A percentile compares a stretch with the other conserved stretches of the same genome.
Conservation (phyloP, 2,797 vertebrate species). For the Melanotaenia pygmaea region DNA sequence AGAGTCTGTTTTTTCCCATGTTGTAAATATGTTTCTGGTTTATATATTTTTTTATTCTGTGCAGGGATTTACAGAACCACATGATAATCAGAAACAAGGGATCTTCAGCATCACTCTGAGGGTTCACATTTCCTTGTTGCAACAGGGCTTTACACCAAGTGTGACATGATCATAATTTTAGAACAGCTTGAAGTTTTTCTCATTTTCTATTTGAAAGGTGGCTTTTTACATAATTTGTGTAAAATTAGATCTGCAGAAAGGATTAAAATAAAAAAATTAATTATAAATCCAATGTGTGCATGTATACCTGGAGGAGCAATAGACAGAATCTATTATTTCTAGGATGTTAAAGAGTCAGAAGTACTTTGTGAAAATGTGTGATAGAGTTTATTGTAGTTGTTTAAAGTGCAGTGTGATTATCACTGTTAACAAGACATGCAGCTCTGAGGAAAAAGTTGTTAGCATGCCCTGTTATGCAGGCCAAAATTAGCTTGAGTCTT, state of each 20-base stretch:
- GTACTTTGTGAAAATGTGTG: neutral
- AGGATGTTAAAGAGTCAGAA: neutral
- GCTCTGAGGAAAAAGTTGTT: slow-evolving; percentile 1
- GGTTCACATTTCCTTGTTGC: slow-evolving; percentile 28
- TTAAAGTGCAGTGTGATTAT: neutral
- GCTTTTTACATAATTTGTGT: neutral
- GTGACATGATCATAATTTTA: slow-evolving; percentile 1
- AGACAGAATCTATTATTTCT: neutral
- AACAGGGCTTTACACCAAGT: neutral
- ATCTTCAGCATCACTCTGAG: slow-evolving; percentile 56
- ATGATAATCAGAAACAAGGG: slow-evolving; percentile 44
- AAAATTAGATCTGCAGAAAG: neutral
- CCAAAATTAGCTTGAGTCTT: neutral
- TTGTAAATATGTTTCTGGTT: slow-evolving; percentile 24
- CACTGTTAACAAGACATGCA: neutral
- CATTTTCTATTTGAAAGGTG: neutral
- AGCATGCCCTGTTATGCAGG: neutral
- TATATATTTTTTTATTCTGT: slow-evolving; percentile 35
- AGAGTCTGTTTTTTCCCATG: slow-evolving; percentile 1
- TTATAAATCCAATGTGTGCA: no score
- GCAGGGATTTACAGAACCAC: slow-evolving; percentile 8
- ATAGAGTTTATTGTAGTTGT: neutral
- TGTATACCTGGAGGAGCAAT: neutral
- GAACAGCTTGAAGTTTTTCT: slow-evolving; percentile 24
- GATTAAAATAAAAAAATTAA: neutral